Base-by-base conservation (phyloP, 2,888 invertebrate species). In the Lasioglossum figueresi region DNA sequence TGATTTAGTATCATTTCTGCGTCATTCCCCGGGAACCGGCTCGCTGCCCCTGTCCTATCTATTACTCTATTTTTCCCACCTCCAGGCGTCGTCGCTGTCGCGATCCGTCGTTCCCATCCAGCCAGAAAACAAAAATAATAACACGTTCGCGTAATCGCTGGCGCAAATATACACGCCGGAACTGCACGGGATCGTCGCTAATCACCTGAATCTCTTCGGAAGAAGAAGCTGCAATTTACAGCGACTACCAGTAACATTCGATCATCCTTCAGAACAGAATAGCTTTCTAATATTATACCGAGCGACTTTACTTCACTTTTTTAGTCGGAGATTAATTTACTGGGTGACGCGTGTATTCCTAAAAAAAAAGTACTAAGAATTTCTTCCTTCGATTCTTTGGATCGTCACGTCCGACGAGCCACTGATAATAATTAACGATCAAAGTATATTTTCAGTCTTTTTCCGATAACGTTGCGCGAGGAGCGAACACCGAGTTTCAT, bases 1-100 rank as follows among this genome's bases (percentile, higher is more conserved):
- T 85, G 85, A 85, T 85, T 84, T 85, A 85, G 63, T 77, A 77
- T 85, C 85, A 79, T 74, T 76, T 77, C 74, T 59, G 34, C 40
- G 45, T 70, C 70, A 80, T 74, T n/a, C 63, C n/a, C 37, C 68
- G 31, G 68, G 27, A 31, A 77, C 34, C 45, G 37, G 16, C 68
- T 14, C 19, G 77, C 34, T 19, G 68, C 48, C 48, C 10, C 40
- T 31, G 31, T 31, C 2, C 63, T 31, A 56, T 56, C 56, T 56
- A 19, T 63, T 63, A 34, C 63, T 31, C 70, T n/a, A 14, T 68
- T 48, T 48, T n/a, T 40, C 37, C 27, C 37, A 34, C 40, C 52
- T 31, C 23, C 40, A 40, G 52, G 19, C 77, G 70, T 37, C 3
- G 4, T 23, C 4, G 12, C 19, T 68, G 19, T 37, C 34, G 68